These are phyloP conservation scores for Bedellia somnulentella DNA, from an alignment of 2,888 invertebrate genomes.

Conservation along the genomic window DNA sequence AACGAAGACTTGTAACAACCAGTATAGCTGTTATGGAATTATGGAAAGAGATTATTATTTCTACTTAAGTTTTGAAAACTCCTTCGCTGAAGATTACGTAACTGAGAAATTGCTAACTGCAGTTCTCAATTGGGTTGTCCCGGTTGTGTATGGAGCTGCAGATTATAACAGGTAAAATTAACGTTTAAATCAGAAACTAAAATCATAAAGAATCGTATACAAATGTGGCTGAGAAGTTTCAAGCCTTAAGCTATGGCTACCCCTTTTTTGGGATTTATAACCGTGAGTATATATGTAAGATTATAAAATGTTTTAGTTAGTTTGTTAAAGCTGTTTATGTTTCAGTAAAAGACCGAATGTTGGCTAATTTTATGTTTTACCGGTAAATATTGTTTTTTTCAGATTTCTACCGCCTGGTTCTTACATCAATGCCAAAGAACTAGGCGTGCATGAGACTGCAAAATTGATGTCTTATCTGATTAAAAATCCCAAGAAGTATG, in stretches of 20 bases:
- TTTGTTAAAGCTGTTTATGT: no score
- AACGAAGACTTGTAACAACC: conserved; percentile 21
- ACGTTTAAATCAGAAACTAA: no score
- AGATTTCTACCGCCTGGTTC: background rate
- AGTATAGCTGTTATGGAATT: conserved; percentile 9
- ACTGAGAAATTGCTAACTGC: conserved; percentile 36
- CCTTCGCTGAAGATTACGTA: conserved; percentile 33
- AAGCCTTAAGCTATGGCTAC: no score
- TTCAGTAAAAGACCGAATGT: no score
- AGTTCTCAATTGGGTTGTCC: conserved; percentile 62
- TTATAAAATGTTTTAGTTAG: no score
- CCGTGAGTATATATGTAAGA: no score
- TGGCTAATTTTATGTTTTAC: no score
- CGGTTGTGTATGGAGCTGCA: conserved; percentile 70
- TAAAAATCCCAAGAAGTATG: background rate
- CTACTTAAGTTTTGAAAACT: conserved; percentile 40
- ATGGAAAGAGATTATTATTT: conserved; percentile 33
- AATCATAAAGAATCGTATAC: no score
- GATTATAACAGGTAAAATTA: conserved; percentile 55
- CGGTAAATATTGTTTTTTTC: background rate
- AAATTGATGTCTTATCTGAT: background rate
- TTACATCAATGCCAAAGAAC: background rate
- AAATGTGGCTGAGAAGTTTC: no score
- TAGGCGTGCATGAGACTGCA: background rate
- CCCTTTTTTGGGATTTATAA: no score